Percentiles rank a stretch among this genome's conserved stretches.
Conservation (phyloP, 2,113 vertebrate species). For the Platysternon megacephalum region DNA sequence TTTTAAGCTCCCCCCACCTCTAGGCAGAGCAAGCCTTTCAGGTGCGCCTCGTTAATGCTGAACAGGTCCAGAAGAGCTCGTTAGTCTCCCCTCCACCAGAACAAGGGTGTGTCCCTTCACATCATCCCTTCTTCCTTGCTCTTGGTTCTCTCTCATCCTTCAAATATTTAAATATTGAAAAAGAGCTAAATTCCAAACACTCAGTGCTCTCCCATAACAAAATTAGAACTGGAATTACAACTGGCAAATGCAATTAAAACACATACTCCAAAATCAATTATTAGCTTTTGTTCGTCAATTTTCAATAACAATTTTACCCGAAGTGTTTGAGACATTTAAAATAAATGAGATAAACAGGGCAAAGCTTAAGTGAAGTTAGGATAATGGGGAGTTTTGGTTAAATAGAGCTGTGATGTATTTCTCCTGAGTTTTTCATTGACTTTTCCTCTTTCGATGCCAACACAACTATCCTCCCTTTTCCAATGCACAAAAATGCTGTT, state of each 20-base stretch:
- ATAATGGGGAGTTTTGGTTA: not conserved
- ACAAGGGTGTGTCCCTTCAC: not conserved
- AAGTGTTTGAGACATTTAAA: not conserved
- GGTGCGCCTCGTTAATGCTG: not conserved
- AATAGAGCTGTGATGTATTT: not conserved
- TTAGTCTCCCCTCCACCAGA: not conserved
- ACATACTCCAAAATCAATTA: not conserved
- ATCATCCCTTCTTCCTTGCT: not conserved
- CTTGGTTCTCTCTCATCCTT: not conserved
- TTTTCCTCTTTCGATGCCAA: not conserved
- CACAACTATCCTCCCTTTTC: not conserved
- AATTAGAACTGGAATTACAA: not conserved
- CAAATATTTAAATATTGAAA: not conserved
- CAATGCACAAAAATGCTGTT: not conserved
- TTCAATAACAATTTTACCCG: not conserved
- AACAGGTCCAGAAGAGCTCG: not conserved
- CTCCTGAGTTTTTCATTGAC: not conserved
- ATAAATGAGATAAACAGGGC: not conserved
- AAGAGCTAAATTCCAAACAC: not conserved
- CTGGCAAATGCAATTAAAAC: not conserved
- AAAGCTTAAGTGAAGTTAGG: not conserved
- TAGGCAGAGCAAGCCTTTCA: not conserved
- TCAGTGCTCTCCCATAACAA: not conserved
- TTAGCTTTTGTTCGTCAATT: not conserved
- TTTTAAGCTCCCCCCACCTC: not conserved